Base-by-base conservation (phyloP, 1,140 invertebrate genomes). In the Papilio helenus region DNA sequence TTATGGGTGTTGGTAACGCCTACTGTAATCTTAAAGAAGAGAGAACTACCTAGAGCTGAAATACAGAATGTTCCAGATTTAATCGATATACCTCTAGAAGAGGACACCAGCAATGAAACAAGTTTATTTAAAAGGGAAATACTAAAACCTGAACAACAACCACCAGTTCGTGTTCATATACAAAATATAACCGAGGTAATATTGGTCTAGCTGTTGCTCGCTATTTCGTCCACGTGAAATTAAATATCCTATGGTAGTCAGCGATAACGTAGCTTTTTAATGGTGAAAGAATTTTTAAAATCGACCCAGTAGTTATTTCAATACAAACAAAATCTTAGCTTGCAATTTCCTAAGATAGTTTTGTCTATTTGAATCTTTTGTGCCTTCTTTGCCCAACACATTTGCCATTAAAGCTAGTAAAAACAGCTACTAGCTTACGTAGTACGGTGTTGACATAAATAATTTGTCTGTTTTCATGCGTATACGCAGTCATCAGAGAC, bases 151-250 rank as follows among this genome's bases (percentile, higher is more conserved):
- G 92, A 95, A 44, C 93, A 93, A 79, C 94, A 95, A 78, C 94
- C 94, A 23, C 91, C 92, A 8, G 94, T 95, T 7, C 89, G 93
- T 85, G 95, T 95, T 34, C 90, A 95, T 79, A 93, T 95, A 79
- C 93, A 95, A 79, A 95, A 95, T 85, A 93, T 95, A 72, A 94
- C 94, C n/a, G 94, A 94, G 89, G 94, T 95, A 81, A 18, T 72
- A 49, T 76, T 10, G 16, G n/a, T 20, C 3, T 16, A 4, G 49
- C 12, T 55, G 49, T 55, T 55, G 5, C 34, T 34, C 34, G 34
- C 4, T 2, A 34, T 39, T 39, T 39, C 34, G 34, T 39, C 34
- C 34, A 8, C 5, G 7, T 39, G 34, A 39, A 39, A 8, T 39
- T 0, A 39, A 39, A 39, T 39, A 39, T 0, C 34, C 7, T 39